Conservation (phyloP, 30 jellyfish, hydroid and myxozoan genomes). For the Aurelia sp. region DNA sequence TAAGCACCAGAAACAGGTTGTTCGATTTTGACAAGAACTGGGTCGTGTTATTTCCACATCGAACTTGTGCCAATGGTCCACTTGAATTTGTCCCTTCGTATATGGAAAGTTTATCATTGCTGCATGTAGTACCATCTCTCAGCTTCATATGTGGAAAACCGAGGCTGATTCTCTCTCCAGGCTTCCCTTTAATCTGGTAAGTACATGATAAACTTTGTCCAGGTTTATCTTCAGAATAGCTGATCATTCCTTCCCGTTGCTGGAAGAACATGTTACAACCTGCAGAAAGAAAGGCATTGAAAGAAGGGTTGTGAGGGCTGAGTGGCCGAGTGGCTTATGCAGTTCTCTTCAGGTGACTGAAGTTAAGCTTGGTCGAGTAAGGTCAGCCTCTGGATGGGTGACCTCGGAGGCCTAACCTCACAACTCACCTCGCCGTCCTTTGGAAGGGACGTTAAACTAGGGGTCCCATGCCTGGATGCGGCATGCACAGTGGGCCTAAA, state of each 20-base stretch:
- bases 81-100: constrained; percentile 3
- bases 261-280: constrained; percentile 7
- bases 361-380: no score
- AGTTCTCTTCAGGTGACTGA: no score
- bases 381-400: no score
- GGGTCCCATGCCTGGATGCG: no score
- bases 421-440: no score
- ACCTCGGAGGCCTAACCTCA: no score
- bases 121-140: neutral
- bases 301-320: no score
- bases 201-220: neutral
- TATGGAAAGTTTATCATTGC: neutral
- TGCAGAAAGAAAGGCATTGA: neutral
- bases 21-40: neutral
- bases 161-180: neutral
- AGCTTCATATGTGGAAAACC: neutral
- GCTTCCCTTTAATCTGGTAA: neutral
- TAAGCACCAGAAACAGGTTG: neutral
- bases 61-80: neutral
- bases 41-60: constrained; percentile 4
- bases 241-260: neutral
- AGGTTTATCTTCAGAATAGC: no score
- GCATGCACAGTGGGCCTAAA: no score
- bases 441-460: no score
- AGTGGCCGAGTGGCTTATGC: no score